Percentiles rank a stretch among this genome's conserved stretches.
These are phyloP conservation scores for Ammodytes marinus DNA, from an alignment of 2,113 vertebrate genomes.

Conservation along the genomic window DNA sequence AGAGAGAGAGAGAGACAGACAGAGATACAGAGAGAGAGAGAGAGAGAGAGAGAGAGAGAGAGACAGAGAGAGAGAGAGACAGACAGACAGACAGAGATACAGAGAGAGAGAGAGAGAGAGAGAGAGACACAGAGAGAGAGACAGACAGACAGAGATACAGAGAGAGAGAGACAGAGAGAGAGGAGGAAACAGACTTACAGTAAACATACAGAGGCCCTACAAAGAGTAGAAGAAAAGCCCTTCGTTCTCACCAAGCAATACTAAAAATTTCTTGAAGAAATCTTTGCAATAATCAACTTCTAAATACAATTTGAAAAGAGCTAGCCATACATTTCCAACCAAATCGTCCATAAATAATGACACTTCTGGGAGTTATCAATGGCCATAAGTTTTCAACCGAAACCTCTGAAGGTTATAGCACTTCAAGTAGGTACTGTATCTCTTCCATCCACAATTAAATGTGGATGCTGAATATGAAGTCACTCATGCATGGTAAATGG, in stretches of 20 bases:
- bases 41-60: too few relatives aligned
- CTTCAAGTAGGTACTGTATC: too few relatives aligned
- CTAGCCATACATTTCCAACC: background rate
- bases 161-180: background rate
- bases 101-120: too few relatives aligned
- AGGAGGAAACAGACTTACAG: slow-evolving; percentile 54
- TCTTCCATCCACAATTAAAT: background rate
- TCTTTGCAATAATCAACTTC: background rate
- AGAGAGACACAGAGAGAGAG: too few relatives aligned
- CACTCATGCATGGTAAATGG: background rate
- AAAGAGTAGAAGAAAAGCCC: slow-evolving; percentile 27
- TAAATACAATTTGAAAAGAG: too few relatives aligned
- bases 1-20: too few relatives aligned
- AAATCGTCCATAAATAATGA: background rate
- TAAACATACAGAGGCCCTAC: slow-evolving; percentile 50
- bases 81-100: too few relatives aligned
- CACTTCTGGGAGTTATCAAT: background rate
- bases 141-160: too few relatives aligned
- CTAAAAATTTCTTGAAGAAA: background rate
- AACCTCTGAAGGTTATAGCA: too few relatives aligned
- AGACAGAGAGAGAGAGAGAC: too few relatives aligned
- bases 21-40: too few relatives aligned
- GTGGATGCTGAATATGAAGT: background rate
- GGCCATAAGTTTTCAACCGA: too few relatives aligned
- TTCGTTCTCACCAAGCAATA: background rate